Evolutionary conservation across 1,140 invertebrate genomes (phyloP).

Genomic region (Tetraneura akinire): DNA sequence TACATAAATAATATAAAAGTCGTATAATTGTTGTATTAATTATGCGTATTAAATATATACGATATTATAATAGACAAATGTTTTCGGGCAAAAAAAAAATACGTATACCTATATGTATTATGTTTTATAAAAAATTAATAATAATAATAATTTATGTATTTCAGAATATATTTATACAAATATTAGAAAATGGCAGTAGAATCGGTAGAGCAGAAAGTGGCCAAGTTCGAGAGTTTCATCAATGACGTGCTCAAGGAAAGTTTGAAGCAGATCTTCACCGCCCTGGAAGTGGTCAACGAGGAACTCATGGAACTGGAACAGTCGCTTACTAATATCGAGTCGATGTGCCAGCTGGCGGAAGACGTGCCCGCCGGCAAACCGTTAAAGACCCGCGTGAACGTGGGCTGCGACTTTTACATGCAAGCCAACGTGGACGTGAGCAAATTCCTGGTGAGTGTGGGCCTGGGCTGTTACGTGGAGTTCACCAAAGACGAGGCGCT

Average conservation of each 20-base stretch:
- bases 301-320: slow-evolving; percentile 76
- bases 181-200: no score
- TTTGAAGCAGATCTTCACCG: slow-evolving; percentile 64
- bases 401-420: slow-evolving; percentile 76
- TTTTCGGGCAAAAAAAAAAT: no score
- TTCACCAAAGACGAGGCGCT: slow-evolving; percentile 72
- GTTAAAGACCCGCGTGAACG: slow-evolving; percentile 77
- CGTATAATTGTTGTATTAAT: no score
- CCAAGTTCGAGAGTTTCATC: slow-evolving; percentile 65
- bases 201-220: slow-evolving; percentile 55
- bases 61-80: no score
- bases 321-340: slow-evolving; percentile 60
- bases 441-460: slow-evolving; percentile 72
- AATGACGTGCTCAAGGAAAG: slow-evolving; percentile 71
- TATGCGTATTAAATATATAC: no score
- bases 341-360: slow-evolving; percentile 56
- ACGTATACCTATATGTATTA: no score
- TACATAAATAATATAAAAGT: no score
- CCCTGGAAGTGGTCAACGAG: slow-evolving; percentile 66
- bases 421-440: slow-evolving; percentile 72
- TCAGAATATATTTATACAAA: no score
- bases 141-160: no score
- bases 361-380: slow-evolving; percentile 58
- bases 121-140: no score
- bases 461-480: slow-evolving; percentile 75